Conservation (phyloP, 2,113 vertebrate species). For the Chitala chitala region DNA sequence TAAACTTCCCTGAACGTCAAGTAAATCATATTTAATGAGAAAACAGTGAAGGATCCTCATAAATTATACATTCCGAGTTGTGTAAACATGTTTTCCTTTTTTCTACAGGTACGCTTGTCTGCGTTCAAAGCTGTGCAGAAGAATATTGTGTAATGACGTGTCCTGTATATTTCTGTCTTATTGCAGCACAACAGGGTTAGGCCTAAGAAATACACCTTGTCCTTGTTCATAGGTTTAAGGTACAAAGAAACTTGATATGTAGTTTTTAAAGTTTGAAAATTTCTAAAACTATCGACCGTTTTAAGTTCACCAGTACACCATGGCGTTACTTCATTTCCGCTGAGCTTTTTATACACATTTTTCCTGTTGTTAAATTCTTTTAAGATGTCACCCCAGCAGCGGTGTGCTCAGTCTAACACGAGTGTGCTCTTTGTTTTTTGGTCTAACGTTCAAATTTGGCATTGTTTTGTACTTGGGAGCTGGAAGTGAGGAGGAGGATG, state of each 20-base stretch:
- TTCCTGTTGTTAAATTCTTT: neutral
- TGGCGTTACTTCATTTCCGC: no score
- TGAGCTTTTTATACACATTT: neutral
- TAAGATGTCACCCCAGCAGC: neutral
- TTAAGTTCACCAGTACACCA: no score
- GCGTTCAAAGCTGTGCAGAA: neutral
- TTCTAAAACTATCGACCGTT: no score
- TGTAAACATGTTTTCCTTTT: neutral
- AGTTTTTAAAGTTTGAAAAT: no score
- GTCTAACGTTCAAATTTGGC: neutral
- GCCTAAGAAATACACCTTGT: constrained; percentile 2
- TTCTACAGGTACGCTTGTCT: neutral
- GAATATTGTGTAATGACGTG: no score
- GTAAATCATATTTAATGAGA: constrained; percentile 27
- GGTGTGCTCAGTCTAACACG: neutral
- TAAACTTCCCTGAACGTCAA: constrained; percentile 6
- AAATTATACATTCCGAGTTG: constrained; percentile 3
- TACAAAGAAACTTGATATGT: no score
- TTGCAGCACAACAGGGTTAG: neutral
- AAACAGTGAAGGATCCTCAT: constrained; percentile 19
- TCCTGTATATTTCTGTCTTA: no score
- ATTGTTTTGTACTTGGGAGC: neutral
- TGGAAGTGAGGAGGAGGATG: neutral
- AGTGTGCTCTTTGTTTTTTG: neutral
- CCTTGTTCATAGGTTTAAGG: no score